Base-by-base conservation (phyloP, 2,113 vertebrate genomes). In the Callopanchax toddi region DNA sequence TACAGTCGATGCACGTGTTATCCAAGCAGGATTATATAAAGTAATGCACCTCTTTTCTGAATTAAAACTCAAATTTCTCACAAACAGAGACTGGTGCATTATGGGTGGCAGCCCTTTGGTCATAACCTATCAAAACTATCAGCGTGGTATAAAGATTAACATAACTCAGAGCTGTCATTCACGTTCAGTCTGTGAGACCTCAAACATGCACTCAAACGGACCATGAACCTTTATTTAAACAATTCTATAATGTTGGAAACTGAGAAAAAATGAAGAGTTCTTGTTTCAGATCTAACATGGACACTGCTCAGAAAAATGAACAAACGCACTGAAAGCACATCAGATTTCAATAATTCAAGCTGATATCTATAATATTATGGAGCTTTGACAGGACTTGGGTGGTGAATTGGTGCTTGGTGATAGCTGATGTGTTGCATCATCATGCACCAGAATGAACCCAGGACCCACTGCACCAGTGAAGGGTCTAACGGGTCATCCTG, bases 91-190 rank as follows among this genome's bases (percentile, higher is more conserved):
- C 32, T 32, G 3, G 50, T 13, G 32, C 40, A 55, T 75, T 76
- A 65, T 46, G 20, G 34, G 64, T 60, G 62, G 67, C 67, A 66
- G 54, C 34, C 16, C 11, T 58, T 76, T 71, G 74, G 54, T 65
- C 79, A 50, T 51, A 75, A 67, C 44, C 57, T 46, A 66, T 34
- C 55, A 54, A 74, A 67, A 71, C 48, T 61, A 39, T 76, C 63
- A 72, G 58, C 58, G 46, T 51, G 52, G 58, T 34, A 68, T 11
- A 12, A 42, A 59, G 66, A 74, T 83, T 80, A 82, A 18, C 63
- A 61, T 65, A 57, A 63, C 44, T 52, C 34, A 45, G 67, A 80
- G 63, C 66, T 49, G 42, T 36, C 50, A 60, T 6, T 76, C 65
- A 40, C 17, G 50, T 62, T 70, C 50, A 67, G 39, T 37, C 39